Base-by-base conservation (phyloP, 2,797 vertebrate genomes). In the Myiotriccus ornatus region DNA sequence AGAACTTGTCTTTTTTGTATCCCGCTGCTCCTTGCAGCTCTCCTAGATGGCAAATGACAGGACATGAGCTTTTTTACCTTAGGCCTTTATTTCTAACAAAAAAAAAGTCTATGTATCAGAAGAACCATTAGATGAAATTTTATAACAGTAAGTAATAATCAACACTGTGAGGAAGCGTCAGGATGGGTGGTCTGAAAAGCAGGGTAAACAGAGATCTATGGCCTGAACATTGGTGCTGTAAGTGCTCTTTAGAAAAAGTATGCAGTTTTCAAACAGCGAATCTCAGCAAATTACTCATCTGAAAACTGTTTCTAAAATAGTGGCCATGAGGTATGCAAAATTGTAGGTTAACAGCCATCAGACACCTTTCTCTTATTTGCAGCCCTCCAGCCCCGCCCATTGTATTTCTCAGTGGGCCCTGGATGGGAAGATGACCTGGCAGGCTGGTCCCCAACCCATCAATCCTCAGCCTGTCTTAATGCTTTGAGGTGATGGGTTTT, bases 1-100 rank as follows among this genome's bases (percentile, higher is more conserved):
- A 75, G 47, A 78, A 74, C 57, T 93, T 32, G 87, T 93, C 93
- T 87, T 95, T 97, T 97, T 97, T 91, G 57, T 93, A 91, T 83
- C 73, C 37, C 16, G 6, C 59, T 80, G 71, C 63, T 89, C 78
- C 84, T 84, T 18, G 6, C 8, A 34, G 80, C 70, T 96, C 67
- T 94, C 35, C 87, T 70, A 69, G 56, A 41, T 75, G 47, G 41
- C 41, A 56, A 89, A 82, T 86, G 75, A 78, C 59, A 89, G 83
- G 71, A 87, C 71, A 14, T 65, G 55, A 59, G 80, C 79, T 78
- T 68, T 59, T 87, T 64, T 49, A 67, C 19, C 77, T 93, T 56
- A 60, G 32, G 46, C 7, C 15, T 78, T 68, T 70, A n/a, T 67
- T 65, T 90, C 22, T 46, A 28, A 9, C 2, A 27, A 27, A 19